phyloP scores from a whole-genome alignment of 2,888 invertebrate species.

The Plagodis dolabraria region DNA sequence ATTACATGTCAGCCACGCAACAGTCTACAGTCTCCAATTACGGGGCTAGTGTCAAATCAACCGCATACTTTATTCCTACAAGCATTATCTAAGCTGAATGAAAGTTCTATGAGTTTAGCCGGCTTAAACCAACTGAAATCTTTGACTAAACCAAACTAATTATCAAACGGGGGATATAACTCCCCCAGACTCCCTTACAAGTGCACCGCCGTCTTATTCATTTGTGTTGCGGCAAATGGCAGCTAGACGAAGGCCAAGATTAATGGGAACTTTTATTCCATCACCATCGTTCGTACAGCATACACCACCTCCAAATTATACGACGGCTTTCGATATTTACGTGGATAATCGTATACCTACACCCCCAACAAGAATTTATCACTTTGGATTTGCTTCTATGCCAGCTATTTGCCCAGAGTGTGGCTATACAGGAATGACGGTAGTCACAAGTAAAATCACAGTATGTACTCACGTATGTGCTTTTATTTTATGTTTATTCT shows the following conservation, averaged over 20 bases:
- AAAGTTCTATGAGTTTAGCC: constrained; percentile 52
- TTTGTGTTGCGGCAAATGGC: constrained; percentile 74
- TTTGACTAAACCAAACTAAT: constrained; percentile 16
- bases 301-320: constrained; percentile 75
- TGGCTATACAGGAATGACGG: constrained; percentile 68
- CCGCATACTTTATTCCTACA: constrained; percentile 65
- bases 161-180: constrained; percentile 50
- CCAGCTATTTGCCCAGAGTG: constrained; percentile 70
- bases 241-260: constrained; percentile 62
- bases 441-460: constrained; percentile 63
- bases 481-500: constrained; percentile 66
- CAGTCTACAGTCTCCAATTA: constrained; percentile 46
- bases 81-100: constrained; percentile 65
- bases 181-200: constrained; percentile 69
- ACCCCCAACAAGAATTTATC: constrained; percentile 56
- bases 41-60: constrained; percentile 41
- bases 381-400: constrained; percentile 69
- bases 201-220: constrained; percentile 76
- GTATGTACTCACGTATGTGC: constrained; percentile 76
- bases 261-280: constrained; percentile 76
- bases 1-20: constrained; percentile 28
- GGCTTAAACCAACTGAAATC: constrained; percentile 42
- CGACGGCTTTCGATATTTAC: constrained; percentile 75
- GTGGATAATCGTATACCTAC: constrained; percentile 63
- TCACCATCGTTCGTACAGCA: constrained; percentile 75